These are phyloP conservation scores for Leucoraja erinaceus DNA, from an alignment of 2,113 vertebrate species.

Conservation along the genomic window DNA sequence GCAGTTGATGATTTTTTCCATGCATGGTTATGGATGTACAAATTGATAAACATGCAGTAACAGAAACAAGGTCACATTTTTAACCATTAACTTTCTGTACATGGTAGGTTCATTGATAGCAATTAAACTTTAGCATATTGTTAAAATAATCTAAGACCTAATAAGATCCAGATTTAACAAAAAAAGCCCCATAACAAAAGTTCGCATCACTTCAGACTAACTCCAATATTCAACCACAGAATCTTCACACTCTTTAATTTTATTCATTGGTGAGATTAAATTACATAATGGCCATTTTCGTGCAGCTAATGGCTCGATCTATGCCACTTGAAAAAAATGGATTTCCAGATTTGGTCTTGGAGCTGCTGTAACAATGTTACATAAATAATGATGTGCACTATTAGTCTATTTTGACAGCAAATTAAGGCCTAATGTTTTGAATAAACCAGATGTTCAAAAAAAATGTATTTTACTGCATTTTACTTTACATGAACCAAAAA, in stretches of 20 bases:
- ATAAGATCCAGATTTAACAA: neutral
- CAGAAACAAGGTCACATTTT: neutral
- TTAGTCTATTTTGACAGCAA: conserved; percentile 15
- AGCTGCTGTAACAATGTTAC: neutral
- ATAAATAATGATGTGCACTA: neutral
- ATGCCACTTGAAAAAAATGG: too few species aligned
- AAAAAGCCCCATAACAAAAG: neutral
- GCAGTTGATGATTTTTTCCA: too few species aligned
- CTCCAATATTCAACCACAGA: neutral
- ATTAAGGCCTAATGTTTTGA: neutral
- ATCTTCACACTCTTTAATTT: neutral
- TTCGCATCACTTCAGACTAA: neutral
- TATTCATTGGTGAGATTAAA: neutral
- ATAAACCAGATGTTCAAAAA: neutral
- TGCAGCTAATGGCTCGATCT: neutral
- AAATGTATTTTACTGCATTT: neutral
- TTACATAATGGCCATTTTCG: neutral
- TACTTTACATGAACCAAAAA: neutral
- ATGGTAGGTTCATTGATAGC: neutral
- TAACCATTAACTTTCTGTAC: neutral
- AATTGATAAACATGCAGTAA: too few species aligned
- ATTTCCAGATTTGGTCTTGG: neutral
- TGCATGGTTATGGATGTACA: too few species aligned
- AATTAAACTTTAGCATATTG: neutral
- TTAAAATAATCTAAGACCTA: neutral